Evolutionary conservation across 2,797 vertebrate species (phyloP).

Genomic region (Sylvia borin): DNA sequence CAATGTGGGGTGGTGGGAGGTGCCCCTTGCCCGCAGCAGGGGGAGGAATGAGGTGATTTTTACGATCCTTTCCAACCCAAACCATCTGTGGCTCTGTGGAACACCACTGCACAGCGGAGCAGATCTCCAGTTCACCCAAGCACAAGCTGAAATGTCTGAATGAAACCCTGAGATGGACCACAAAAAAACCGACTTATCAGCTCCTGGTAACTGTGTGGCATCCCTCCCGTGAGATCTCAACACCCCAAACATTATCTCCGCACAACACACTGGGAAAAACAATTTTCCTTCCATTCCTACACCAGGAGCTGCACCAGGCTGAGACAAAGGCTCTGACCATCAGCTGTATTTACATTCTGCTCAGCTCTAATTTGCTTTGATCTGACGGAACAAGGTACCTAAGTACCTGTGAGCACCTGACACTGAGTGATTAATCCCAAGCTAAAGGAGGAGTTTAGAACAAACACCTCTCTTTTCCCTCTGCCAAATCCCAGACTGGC

Average conservation of each 20-base stretch:
- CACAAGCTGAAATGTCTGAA: neutral
- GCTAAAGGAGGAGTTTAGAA: neutral
- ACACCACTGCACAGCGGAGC: neutral
- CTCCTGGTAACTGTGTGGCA: neutral
- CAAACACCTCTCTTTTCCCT: neutral
- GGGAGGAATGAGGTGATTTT: neutral
- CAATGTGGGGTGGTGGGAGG: neutral
- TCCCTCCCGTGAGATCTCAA: neutral
- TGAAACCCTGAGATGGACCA: neutral
- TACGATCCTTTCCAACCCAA: neutral
- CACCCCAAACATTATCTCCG: neutral
- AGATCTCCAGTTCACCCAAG: neutral
- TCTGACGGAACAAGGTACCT: neutral
- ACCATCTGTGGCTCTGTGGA: neutral
- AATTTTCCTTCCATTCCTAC: neutral
- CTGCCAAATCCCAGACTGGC: neutral
- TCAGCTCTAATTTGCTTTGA: conserved; percentile 47
- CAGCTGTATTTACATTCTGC: neutral
- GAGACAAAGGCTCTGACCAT: conserved; percentile 13
- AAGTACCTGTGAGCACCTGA: conserved; percentile 12
- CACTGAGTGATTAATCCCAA: neutral
- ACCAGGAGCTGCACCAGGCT: fast-evolving
- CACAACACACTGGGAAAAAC: neutral
- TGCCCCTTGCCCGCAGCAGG: neutral
- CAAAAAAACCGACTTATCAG: neutral